phyloP scores from a whole-genome alignment of 2,888 invertebrate species.

The Drosophila buzzatii region DNA sequence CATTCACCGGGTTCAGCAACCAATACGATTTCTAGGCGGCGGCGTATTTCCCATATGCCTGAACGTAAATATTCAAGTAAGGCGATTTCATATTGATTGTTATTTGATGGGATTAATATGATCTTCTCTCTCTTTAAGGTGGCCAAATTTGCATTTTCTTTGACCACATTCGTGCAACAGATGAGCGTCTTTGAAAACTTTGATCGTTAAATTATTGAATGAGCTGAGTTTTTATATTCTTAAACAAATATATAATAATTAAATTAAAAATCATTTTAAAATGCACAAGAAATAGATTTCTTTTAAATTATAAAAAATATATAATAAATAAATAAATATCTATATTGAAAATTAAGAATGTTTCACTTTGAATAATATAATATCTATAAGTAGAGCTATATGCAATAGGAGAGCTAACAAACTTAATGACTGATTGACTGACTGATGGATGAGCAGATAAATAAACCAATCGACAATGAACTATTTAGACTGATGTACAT shows the following conservation, averaged over 20 bases:
- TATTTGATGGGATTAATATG: not conserved
- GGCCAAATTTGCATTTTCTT: constrained; percentile 1
- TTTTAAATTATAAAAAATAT: not conserved
- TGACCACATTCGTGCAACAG: constrained; percentile 7
- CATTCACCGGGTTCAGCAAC: constrained; percentile 1
- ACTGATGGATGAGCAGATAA: too few relatives aligned
- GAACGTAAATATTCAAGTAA: constrained; percentile 10
- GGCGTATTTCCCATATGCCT: constrained; percentile 7
- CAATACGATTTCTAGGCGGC: not conserved
- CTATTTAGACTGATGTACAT: too few relatives aligned
- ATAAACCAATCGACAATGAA: too few relatives aligned
- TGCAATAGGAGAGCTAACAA: too few relatives aligned
- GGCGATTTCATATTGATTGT: not conserved
- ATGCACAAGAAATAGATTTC: not conserved
- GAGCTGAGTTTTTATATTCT: not conserved
- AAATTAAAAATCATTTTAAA: not conserved
- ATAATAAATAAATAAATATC: not conserved
- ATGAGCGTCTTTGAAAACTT: constrained; percentile 8
- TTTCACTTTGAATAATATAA: not conserved
- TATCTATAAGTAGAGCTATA: not conserved
- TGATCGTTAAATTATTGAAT: not conserved
- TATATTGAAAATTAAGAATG: not conserved
- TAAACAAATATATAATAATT: not conserved
- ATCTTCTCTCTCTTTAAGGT: not conserved
- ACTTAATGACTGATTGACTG: too few relatives aligned